Base-by-base conservation (phyloP, 2,888 invertebrate species). In the Eupelmus urozonus region DNA sequence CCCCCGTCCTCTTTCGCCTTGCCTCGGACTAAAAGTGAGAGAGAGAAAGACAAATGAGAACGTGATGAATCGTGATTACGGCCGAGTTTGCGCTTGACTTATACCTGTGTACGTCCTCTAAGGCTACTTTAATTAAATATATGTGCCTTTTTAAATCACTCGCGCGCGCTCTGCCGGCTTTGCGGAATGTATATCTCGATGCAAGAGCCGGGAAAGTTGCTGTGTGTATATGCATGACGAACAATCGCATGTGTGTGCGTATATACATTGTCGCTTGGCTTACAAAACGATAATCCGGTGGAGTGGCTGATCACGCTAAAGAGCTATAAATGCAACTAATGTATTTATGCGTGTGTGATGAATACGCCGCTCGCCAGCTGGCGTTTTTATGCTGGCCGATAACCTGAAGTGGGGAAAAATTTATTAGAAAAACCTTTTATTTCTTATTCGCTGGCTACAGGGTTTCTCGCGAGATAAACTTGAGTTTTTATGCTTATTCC, bases 101-200 rank as follows among this genome's bases (percentile, higher is more conserved):
- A n/a, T n/a, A n/a, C n/a, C n/a, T n/a, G n/a, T n/a, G 18, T 63
- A 42, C 34, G 66, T 62, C 57, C 60, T 25, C 53, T 55, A 60
- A 42, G 23, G 59, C 65, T 72, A 69, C 66, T 81, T 82, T 81
- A 81, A 83, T 82, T 82, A 82, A 81, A 81, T 80, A 78, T 81
- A 82, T 81, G 82, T 80, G 77, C 79, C n/a, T 82, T 80, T 82
- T 70, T 66, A 81, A 82, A 83, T 83, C 81, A 80, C 78, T 42
- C 42, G 29, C 77, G 65, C 49, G 70, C 76, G 57, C 62, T 51
- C n/a, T n/a, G n/a, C n/a, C n/a, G 59, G 57, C 69, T n/a, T 59
- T 53, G 25, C 49, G 62, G n/a, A n/a, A n/a, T 13, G n/a, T 29
- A 55, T n/a, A 67, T 75, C 76, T 67, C 74, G 74, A 66, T 59